Percentiles rank a stretch among this genome's conserved stretches.
Evolutionary conservation across 1,140 invertebrate genomes (phyloP).

Genomic region (Aphaenogaster ashmeadi): DNA sequence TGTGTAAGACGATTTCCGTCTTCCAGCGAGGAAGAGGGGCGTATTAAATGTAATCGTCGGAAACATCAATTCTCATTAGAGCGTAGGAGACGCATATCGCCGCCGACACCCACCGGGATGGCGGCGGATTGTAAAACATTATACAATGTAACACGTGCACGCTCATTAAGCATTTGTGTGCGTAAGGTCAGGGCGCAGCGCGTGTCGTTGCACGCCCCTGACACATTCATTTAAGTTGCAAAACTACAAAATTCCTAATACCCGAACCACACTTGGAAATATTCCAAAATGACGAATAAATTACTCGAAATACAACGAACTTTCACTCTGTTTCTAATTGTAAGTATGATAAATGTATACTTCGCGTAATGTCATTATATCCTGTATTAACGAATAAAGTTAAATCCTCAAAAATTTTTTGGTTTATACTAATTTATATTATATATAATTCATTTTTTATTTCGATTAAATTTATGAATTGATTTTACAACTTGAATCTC

Average conservation of each 20-base stretch:
- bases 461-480: not conserved
- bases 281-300: not conserved
- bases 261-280: not conserved
- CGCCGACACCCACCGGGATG: constrained; percentile 65
- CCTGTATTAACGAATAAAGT: not conserved
- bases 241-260: not conserved
- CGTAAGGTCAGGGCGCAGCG: constrained; percentile 61
- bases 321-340: not conserved
- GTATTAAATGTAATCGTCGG: constrained; percentile 78
- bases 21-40: constrained; percentile 59
- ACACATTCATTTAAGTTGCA: constrained; percentile 30
- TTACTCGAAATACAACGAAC: not conserved
- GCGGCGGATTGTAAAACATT: constrained; percentile 48
- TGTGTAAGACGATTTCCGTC: constrained; percentile 65
- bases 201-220: constrained; percentile 29
- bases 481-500: not conserved
- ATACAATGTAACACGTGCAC: constrained; percentile 37
- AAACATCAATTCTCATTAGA: constrained; percentile 79
- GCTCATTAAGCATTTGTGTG: constrained; percentile 46
- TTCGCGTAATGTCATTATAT: not conserved
- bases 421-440: not conserved
- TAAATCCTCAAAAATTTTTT: not conserved
- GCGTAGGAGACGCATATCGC: constrained; percentile 69
- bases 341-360: not conserved
- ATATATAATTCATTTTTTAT: not conserved